Conservation (phyloP, 64 coral and sea anemone species). For the Orbicella faveolata region DNA sequence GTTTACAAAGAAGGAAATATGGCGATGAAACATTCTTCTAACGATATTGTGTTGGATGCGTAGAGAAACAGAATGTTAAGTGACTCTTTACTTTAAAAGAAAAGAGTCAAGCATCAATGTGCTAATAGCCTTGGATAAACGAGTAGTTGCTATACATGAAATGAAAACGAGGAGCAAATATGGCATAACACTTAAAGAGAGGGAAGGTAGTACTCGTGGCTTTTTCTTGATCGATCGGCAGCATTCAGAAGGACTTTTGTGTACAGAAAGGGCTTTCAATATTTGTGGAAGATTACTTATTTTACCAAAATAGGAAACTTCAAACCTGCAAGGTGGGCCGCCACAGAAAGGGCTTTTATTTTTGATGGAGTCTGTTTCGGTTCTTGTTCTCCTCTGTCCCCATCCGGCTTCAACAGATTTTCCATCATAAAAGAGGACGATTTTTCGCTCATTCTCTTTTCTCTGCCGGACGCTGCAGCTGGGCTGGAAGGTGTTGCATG, state of each 20-base stretch:
- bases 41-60: neutral
- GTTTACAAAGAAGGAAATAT: neutral
- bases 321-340: conserved; percentile 40
- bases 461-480: neutral
- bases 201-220: neutral
- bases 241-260: neutral
- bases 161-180: neutral
- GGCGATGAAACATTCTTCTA: neutral
- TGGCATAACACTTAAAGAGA: neutral
- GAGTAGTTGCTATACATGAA: neutral
- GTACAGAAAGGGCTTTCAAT: neutral
- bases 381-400: neutral
- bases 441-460: neutral
- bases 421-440: conserved; percentile 44
- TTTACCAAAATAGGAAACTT: neutral
- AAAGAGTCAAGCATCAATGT: neutral
- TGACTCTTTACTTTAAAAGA: neutral
- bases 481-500: neutral
- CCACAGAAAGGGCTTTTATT: conserved; percentile 38
- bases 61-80: neutral
- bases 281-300: neutral
- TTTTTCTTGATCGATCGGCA: neutral
- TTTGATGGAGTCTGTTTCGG: conserved; percentile 2
- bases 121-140: neutral
- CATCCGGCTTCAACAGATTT: conserved; percentile 35